phyloP scores from a whole-genome alignment of 2,113 vertebrate genomes.

The Myiopsitta monachus region DNA sequence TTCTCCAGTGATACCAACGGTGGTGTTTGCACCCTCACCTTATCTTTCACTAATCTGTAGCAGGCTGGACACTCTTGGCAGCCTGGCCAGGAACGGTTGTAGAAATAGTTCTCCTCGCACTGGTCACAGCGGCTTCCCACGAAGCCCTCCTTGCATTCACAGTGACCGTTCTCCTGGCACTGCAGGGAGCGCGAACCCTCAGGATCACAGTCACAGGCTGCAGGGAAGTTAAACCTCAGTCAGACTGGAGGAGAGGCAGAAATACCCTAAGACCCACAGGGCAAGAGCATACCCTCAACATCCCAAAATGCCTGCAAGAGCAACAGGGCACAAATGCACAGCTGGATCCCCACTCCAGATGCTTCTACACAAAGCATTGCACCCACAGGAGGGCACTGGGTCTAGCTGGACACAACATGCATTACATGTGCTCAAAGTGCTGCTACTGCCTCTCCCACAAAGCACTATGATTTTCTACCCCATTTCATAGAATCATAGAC shows the following conservation, averaged over 20 bases:
- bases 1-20: neutral
- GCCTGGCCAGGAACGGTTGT: constrained; percentile 89
- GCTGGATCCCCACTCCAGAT: neutral
- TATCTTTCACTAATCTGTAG: constrained; percentile 92
- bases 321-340: neutral
- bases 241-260: neutral
- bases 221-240: neutral
- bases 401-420: too few relatives aligned
- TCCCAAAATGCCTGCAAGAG: neutral
- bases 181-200: constrained; percentile 88
- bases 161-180: constrained; percentile 86
- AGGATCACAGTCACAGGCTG: constrained; percentile 94
- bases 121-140: constrained; percentile 93
- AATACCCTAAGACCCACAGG: neutral
- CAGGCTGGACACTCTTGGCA: constrained; percentile 97
- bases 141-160: constrained; percentile 89
- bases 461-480: neutral
- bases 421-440: neutral
- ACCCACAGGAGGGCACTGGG: too few relatives aligned
- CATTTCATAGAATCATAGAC: neutral
- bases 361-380: neutral
- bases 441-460: neutral
- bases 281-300: neutral
- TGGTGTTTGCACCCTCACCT: constrained; percentile 71
- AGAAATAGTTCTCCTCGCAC: constrained; percentile 98